These are phyloP conservation scores for Diglossa brunneiventris DNA, from an alignment of 2,113 vertebrate genomes.

Conservation along the genomic window DNA sequence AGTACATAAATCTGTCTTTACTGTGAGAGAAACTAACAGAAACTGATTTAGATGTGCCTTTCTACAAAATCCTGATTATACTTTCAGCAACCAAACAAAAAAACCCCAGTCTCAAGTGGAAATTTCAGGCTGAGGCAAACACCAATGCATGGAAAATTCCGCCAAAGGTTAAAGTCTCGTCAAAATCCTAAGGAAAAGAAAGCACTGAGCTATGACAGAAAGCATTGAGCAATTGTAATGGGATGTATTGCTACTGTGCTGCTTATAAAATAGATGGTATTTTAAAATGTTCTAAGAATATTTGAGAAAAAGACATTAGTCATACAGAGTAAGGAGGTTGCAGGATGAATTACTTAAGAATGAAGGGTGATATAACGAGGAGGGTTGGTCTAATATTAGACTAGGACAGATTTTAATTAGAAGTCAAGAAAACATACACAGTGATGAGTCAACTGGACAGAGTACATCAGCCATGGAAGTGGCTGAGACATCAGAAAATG, in stretches of 20 bases:
- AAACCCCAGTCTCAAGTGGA: neutral
- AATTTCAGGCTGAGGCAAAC: slow-evolving; percentile 2
- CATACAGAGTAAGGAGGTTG: slow-evolving; percentile 46
- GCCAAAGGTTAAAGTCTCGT: neutral
- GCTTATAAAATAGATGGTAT: slow-evolving; percentile 57
- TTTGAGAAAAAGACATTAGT: slow-evolving; percentile 59
- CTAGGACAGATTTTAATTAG: slow-evolving; percentile 50
- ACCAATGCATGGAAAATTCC: slow-evolving; percentile 34
- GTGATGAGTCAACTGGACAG: slow-evolving; percentile 51
- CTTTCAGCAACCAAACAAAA: neutral
- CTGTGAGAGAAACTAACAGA: neutral
- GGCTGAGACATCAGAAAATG: slow-evolving; percentile 23
- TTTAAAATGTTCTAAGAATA: slow-evolving; percentile 62
- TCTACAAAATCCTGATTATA: neutral
- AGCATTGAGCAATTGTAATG: neutral
- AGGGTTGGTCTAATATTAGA: slow-evolving; percentile 53
- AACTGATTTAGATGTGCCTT: neutral
- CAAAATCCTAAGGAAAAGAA: slow-evolving; percentile 30
- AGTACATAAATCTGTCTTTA: neutral
- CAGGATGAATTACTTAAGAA: slow-evolving; percentile 53
- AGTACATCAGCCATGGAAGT: slow-evolving; percentile 25
- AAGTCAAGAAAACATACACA: slow-evolving; percentile 53
- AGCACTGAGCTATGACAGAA: slow-evolving; percentile 30
- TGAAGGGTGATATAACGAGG: slow-evolving; percentile 49
- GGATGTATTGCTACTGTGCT: slow-evolving; percentile 4